Percentiles rank a stretch among this genome's conserved stretches.
Conservation (phyloP, 1,140 invertebrate species). For the Holotrichia oblita region DNA sequence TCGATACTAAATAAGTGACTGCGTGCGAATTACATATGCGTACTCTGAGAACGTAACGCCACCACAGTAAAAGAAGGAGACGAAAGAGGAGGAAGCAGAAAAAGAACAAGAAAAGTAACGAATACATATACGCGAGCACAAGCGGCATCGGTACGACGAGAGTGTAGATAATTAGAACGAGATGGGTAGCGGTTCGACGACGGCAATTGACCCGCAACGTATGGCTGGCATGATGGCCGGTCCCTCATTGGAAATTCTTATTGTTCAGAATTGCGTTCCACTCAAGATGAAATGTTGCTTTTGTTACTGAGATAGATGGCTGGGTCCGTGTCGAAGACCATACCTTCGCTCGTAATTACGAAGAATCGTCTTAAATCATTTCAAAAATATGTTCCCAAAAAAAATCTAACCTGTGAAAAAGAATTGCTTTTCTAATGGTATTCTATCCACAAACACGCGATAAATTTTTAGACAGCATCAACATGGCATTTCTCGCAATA, state of each 20-base stretch:
- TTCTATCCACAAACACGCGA: no score
- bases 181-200: constrained; percentile 30
- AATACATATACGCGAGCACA: not conserved
- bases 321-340: constrained; percentile 1
- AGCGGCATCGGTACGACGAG: not conserved
- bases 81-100: not conserved
- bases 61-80: constrained; percentile 5
- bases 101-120: constrained; percentile 8
- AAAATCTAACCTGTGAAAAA: not conserved
- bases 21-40: constrained; percentile 32
- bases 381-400: constrained; percentile 4
- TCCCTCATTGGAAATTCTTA: constrained; percentile 35
- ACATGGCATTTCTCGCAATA: no score
- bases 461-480: no score
- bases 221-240: constrained; percentile 31
- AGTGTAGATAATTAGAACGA: constrained; percentile 31
- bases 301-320: constrained; percentile 19
- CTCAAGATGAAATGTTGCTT: constrained; percentile 35
- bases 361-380: constrained; percentile 7
- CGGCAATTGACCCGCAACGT: constrained; percentile 31
- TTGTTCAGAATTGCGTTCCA: constrained; percentile 34
- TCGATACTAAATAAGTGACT: not conserved
- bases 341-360: constrained; percentile 2
- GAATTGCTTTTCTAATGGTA: not conserved
- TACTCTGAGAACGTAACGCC: not conserved